Evolutionary conservation across 1,140 invertebrate species (phyloP), one percentile per base, ranked within the genome.

Genomic region (Sitobion miscanthi): DNA sequence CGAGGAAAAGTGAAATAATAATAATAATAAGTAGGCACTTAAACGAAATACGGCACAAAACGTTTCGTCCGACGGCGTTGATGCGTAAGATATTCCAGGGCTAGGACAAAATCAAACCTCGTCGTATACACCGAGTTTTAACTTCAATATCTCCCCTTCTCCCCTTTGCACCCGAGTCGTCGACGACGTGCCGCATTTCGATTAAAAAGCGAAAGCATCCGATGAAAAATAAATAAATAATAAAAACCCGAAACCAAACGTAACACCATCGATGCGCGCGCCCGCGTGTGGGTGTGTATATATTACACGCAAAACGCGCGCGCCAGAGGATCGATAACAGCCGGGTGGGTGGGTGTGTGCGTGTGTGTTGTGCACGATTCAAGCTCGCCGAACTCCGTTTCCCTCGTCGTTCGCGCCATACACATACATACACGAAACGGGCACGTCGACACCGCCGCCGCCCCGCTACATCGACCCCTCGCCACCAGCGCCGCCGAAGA

Each of bases 251-350:
- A 69, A 69, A 69, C 38, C 82, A 86, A 87, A 87, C 85, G 45
- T 17, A 49, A 47, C 85, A n/a, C 85, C 30, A 49, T 30, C 45
- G 30, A n/a, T 35, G 30, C n/a, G 86, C 21, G 30, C 11, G 6
- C 17, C 1, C 30, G 86, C 11, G 85, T 87, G 11, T 87, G 30
- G 35, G 49, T 35, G 86, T 88, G 49, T 45, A 2, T 86, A 30
- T 88, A 52, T 88, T 88, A 88, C 49, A 52, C n/a, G 49, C 47
- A 42, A 86, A 86, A 86, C 11, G 83, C 83, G 83, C 83, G 83
- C 42, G 83, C 83, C 42, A 30, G 49, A 88, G 86, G 49, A 88
- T 88, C 86, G 86, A 88, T 88, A 88, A 88, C 86, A n/a, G 47
- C 49, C 49, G 86, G 49, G 86, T 4, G 86, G 49, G 86, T 4